Evolutionary conservation across 2,113 vertebrate genomes (phyloP).

Genomic region (Noctilio leporinus): DNA sequence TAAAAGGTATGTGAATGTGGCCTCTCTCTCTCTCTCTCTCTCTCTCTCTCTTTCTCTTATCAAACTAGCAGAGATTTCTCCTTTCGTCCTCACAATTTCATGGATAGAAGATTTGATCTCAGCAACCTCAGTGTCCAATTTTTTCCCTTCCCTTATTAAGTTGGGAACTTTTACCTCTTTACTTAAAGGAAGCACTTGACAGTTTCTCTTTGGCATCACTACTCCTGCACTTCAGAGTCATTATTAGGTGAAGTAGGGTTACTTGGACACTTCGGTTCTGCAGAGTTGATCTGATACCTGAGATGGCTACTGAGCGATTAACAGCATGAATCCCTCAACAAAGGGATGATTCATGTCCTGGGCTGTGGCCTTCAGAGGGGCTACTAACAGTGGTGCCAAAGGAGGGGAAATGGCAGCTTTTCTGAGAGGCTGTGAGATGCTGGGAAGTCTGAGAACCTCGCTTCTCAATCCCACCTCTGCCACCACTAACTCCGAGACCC

Average conservation of each 20-base stretch:
- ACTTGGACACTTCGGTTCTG: background rate
- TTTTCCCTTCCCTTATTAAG: background rate
- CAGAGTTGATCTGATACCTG: background rate
- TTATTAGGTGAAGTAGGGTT: background rate
- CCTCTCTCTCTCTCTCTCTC: background rate
- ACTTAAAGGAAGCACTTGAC: background rate
- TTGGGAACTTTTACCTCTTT: background rate
- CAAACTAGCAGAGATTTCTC: background rate
- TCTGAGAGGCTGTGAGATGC: background rate
- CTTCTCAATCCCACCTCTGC: background rate
- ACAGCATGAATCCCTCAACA: fast-evolving
- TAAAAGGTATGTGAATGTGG: no score
- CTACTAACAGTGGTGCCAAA: background rate
- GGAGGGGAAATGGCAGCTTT: background rate
- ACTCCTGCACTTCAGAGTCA: background rate
- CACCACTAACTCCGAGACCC: background rate
- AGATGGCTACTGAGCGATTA: background rate
- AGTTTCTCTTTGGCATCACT: background rate
- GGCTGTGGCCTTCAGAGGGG: background rate
- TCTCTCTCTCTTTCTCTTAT: background rate
- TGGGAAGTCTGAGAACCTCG: background rate
- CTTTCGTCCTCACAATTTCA: background rate
- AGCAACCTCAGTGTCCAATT: background rate
- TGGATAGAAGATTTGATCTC: background rate
- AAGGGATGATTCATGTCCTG: background rate